Evolutionary conservation across 2,797 vertebrate species (phyloP).

Genomic region (Chiroxiphia lanceolata): DNA sequence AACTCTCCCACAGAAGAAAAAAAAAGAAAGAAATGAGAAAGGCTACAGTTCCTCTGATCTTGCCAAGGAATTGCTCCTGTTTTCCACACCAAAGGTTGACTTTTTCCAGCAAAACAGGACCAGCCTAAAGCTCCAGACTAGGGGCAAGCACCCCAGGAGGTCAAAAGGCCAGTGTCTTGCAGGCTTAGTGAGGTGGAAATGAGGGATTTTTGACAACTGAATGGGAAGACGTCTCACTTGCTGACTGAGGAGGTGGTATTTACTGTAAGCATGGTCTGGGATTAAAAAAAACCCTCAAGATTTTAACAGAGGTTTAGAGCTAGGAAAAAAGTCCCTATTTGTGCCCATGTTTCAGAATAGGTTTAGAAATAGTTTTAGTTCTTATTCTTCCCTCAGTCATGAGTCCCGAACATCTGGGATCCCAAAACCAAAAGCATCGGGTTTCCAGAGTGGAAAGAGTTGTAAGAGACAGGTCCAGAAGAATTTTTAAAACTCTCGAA

Average conservation of each 20-base stretch:
- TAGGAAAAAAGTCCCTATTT: neutral
- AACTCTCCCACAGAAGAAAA: neutral
- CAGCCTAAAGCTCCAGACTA: neutral
- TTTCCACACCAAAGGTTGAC: neutral
- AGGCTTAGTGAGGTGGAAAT: neutral
- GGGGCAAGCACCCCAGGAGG: neutral
- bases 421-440: conserved; percentile 28
- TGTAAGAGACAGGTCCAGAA: conserved; percentile 13
- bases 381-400: neutral
- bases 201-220: neutral
- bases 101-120: neutral
- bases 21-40: neutral
- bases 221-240: neutral
- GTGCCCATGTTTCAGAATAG: neutral
- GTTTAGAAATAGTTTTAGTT: neutral
- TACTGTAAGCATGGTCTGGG: neutral
- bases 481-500: conserved; percentile 48
- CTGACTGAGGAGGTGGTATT: neutral
- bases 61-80: conserved; percentile 25
- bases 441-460: conserved; percentile 25
- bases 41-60: conserved; percentile 9
- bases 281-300: fast-evolving
- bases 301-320: neutral
- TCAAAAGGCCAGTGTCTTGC: neutral
- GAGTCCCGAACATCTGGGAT: conserved; percentile 37